Base-by-base conservation (phyloP, 2,888 invertebrate genomes). In the Belgica antarctica region DNA sequence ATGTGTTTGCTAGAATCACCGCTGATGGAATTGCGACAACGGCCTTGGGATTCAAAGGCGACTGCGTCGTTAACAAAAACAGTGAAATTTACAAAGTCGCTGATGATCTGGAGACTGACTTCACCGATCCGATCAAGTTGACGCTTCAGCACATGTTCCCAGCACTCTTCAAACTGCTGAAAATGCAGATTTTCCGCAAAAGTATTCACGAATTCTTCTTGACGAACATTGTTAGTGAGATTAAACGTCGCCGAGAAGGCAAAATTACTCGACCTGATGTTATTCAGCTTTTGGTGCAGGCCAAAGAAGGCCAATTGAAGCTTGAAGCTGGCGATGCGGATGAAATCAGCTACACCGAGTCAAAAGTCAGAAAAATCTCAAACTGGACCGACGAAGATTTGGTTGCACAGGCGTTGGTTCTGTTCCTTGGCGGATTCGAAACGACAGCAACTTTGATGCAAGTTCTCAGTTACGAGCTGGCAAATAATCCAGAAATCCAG, bases 341-440 rank as follows among this genome's bases (percentile, higher is more conserved):
- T 1, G 22, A 65, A 17, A 17, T 25, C 17, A 65, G 46, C 24
- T 68, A 68, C 17, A 68, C 47, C 12, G 68, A 68, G 22, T 10
- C 52, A 7, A 52, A 52, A 22, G 4, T 52, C 7, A 52, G 57
- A 27, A 17, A 68, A 68, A 22, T n/a, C 17, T 7, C 47, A 12
- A 28, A 25, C 24, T 68, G 68, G 68, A 17, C 52, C n/a, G 68
- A 68, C 22, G 27, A 68, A 19, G 52, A 57, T 22, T n/a, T 57
- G 2, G 19, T 68, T 2, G 68, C 68, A 1, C 34, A 57, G n/a
- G 68, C 72, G 46, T 78, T 83, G 2, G 71, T 84, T 0, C 85
- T 85, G 76, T 83, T 85, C 73, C 75, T 83, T 22, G 85, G 83
- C 24, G 85, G 85, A 0, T 85, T 84, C 24, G 84, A 85, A 61